Evolutionary conservation across 2,797 vertebrate genomes (phyloP).

Genomic region (Psittacula derbiana): DNA sequence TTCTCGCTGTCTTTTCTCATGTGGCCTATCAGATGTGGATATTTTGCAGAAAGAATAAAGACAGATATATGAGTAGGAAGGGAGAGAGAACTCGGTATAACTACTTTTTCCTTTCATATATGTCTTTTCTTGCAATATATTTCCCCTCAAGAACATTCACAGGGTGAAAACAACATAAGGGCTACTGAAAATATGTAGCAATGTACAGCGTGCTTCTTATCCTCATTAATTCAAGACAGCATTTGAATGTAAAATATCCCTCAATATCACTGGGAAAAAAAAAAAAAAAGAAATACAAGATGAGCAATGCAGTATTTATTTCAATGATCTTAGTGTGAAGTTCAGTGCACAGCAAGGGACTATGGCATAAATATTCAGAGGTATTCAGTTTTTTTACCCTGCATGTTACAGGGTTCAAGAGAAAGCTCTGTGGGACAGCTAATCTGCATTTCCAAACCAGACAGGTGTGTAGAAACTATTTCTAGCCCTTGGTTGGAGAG

Average conservation of each 20-base stretch:
- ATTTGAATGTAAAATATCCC: conserved; percentile 4
- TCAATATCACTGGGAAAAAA: not conserved
- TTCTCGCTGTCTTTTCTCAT: not conserved
- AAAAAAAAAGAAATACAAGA: not conserved
- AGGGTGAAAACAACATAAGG: conserved; percentile 38
- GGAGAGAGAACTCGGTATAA: not conserved
- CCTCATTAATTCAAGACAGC: conserved; percentile 30
- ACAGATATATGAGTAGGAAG: not conserved
- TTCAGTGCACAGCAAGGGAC: not conserved
- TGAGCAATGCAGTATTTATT: not conserved
- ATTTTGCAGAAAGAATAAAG: conserved; percentile 6
- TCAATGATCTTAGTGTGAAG: not conserved
- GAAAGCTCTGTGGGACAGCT: not conserved
- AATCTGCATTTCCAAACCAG: not conserved
- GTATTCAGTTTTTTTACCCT: not conserved
- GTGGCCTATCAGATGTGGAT: not conserved
- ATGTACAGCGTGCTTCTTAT: not conserved
- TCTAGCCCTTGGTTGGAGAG: not conserved
- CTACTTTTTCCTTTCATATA: conserved; percentile 2
- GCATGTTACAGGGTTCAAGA: not conserved
- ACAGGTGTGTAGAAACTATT: not conserved
- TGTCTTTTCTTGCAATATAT: not conserved
- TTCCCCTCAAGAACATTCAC: conserved; percentile 31
- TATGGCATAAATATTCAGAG: not conserved
- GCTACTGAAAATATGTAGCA: conserved; percentile 38